Conservation (phyloP, 2,113 vertebrate species). For the Ophiodon elongatus region DNA sequence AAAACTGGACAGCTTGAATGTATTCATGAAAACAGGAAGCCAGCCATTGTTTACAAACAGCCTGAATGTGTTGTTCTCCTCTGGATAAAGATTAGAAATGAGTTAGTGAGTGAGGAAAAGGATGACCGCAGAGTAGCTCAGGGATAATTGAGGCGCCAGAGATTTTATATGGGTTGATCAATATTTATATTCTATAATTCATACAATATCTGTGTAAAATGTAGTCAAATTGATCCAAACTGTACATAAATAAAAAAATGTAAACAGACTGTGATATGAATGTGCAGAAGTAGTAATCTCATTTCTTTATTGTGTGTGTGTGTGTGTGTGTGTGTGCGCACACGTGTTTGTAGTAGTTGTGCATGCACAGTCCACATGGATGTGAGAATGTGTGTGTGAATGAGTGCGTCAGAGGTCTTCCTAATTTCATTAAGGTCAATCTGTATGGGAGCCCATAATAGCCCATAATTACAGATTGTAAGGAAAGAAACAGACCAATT, state of each 20-base stretch:
- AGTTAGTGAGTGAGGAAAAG: background rate
- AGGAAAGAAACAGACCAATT: conserved; percentile 23
- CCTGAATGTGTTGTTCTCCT: background rate
- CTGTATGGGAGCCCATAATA: conserved; percentile 32
- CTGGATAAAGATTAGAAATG: background rate
- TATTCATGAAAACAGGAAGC: conserved; percentile 14
- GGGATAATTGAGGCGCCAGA: background rate
- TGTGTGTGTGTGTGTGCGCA: background rate
- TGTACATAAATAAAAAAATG: no score
- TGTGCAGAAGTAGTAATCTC: background rate
- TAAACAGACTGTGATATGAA: background rate
- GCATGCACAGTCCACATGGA: background rate
- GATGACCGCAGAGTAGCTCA: background rate
- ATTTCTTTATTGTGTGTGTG: background rate
- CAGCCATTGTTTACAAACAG: background rate
- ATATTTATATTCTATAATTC: conserved; percentile 13
- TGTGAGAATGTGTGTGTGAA: conserved; percentile 15
- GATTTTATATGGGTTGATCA: background rate
- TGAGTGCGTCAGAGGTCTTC: conserved; percentile 28
- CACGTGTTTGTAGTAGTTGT: background rate
- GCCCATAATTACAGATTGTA: conserved; percentile 39
- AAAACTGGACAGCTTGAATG: background rate
- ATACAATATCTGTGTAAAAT: background rate
- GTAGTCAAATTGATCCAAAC: background rate
- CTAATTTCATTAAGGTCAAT: conserved; percentile 49